Conservation (phyloP, 1,140 invertebrate species). For the Brachionus manjavacas region DNA sequence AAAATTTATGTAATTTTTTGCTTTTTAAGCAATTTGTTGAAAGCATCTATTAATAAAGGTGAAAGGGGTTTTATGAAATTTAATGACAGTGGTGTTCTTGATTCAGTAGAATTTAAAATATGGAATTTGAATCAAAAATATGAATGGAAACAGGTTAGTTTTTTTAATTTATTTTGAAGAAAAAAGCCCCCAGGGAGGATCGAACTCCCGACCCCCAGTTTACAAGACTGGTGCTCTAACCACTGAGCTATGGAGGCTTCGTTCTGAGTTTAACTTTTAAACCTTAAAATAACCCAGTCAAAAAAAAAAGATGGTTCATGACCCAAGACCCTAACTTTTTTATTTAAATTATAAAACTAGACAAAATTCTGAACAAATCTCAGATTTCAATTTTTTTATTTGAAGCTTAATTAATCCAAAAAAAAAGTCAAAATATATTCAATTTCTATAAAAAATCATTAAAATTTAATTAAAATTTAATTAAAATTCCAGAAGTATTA, state of each 20-base stretch:
- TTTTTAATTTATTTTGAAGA: background rate
- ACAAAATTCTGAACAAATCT: too few species aligned
- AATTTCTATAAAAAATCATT: too few species aligned
- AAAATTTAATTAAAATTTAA: too few species aligned
- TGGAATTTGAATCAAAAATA: conserved; percentile 76
- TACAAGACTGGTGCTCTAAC: conserved; percentile 45
- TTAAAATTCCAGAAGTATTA: too few species aligned
- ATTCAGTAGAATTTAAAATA: conserved; percentile 79
- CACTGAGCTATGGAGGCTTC: conserved; percentile 48
- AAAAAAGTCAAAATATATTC: too few species aligned
- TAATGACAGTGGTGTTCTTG: conserved; percentile 78
- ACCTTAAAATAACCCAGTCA: too few species aligned
- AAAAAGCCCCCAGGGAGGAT: conserved; percentile 46
- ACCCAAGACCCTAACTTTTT: too few species aligned
- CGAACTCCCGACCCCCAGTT: conserved; percentile 45
- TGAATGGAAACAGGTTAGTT: conserved; percentile 78
- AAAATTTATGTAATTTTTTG: too few species aligned
- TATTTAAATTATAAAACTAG: too few species aligned
- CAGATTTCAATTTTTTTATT: too few species aligned
- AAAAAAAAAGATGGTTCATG: too few species aligned
- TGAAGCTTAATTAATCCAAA: too few species aligned
- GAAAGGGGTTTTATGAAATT: conserved; percentile 62
- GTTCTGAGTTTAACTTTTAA: background rate
- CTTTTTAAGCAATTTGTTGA: conserved; percentile 49
- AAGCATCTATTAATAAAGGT: conserved; percentile 46